Conservation (phyloP, 2,888 invertebrate species). For the Pycnomerus fuliginosus region DNA sequence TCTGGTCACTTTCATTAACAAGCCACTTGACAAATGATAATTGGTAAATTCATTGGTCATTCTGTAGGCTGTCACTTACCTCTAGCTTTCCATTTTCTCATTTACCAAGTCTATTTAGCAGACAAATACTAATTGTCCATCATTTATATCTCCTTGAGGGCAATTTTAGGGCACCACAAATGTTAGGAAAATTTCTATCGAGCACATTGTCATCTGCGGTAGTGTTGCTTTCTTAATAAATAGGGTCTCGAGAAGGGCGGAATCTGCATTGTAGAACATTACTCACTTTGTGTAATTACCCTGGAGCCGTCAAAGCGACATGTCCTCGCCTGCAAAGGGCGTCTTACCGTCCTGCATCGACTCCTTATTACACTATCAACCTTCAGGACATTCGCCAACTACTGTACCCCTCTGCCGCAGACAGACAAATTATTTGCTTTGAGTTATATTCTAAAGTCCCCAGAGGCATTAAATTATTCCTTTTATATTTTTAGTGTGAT, state of each 20-base stretch:
- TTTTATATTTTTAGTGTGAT: no score
- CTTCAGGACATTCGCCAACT: constrained; percentile 47
- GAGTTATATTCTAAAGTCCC: constrained; percentile 18
- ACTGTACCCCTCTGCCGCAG: constrained; percentile 37
- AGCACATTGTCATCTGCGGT: constrained; percentile 25
- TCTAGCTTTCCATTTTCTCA: constrained; percentile 43
- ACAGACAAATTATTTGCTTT: constrained; percentile 39
- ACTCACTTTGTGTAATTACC: constrained; percentile 54
- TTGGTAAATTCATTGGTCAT: constrained; percentile 54
- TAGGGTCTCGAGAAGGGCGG: constrained; percentile 21
- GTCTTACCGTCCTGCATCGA: constrained; percentile 37
- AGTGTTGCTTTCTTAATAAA: constrained; percentile 30
- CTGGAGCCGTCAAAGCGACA: constrained; percentile 50
- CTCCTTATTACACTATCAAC: constrained; percentile 41
- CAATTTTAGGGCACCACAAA: constrained; percentile 1
- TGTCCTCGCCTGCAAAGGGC: constrained; percentile 52
- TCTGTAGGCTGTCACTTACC: constrained; percentile 52
- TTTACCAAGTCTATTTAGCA: constrained; percentile 48
- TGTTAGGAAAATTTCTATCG: not conserved
- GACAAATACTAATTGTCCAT: constrained; percentile 44
- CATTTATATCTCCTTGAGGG: constrained; percentile 36
- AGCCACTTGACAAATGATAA: constrained; percentile 55
- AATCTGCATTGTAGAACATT: constrained; percentile 40
- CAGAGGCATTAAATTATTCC: no score
- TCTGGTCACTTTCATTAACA: constrained; percentile 55